Conservation (phyloP, 2,113 vertebrate species). For the Semicossyphus pulcher region DNA sequence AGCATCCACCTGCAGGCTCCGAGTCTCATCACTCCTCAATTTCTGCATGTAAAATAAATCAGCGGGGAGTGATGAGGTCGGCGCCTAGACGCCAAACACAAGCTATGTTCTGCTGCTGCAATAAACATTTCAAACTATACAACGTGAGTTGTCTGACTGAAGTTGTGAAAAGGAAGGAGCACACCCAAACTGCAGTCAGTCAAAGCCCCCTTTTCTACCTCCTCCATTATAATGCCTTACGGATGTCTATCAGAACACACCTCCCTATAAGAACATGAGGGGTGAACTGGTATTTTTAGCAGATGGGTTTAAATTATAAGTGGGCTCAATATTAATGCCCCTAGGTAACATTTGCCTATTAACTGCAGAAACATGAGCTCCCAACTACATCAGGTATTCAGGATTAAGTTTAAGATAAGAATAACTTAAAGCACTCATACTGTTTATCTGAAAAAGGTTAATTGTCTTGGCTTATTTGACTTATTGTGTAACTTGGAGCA, state of each 20-base stretch:
- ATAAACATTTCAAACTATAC: too few relatives aligned
- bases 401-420: conserved; percentile 7
- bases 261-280: neutral
- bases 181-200: neutral
- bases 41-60: too few relatives aligned
- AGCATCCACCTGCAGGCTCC: too few relatives aligned
- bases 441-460: neutral
- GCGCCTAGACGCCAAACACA: too few relatives aligned
- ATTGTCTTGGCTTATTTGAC: neutral
- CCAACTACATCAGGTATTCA: neutral
- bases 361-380: neutral
- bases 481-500: conserved; percentile 13
- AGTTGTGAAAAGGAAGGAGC: neutral
- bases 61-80: too few relatives aligned
- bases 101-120: too few relatives aligned
- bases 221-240: neutral
- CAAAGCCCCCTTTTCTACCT: too few relatives aligned
- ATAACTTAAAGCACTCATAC: neutral
- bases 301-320: neutral
- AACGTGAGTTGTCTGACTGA: too few relatives aligned
- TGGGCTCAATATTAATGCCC: neutral
- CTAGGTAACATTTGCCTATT: neutral
- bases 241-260: too few relatives aligned
- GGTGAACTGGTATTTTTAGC: neutral
- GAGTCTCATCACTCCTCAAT: too few relatives aligned